These are phyloP conservation scores for Hipparchia sbordonii DNA, from an alignment of 2,888 invertebrate species.

Conservation along the genomic window DNA sequence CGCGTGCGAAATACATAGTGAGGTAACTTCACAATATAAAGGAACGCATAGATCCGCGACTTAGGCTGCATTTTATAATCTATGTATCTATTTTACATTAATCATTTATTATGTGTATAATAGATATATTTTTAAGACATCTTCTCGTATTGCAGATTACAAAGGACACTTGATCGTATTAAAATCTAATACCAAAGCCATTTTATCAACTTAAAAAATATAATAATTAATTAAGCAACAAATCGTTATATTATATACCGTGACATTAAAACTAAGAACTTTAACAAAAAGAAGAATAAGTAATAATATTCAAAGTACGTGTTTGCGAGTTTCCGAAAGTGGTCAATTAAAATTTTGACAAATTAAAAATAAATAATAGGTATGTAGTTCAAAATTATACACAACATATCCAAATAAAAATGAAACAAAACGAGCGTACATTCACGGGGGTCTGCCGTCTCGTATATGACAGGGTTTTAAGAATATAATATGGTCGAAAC, in stretches of 20 bases:
- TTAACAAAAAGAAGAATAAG: conserved; percentile 58
- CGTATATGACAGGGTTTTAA: not conserved
- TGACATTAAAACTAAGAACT: conserved; percentile 63
- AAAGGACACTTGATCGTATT: conserved; percentile 40
- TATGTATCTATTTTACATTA: conserved; percentile 28
- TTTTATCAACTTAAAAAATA: conserved; percentile 43
- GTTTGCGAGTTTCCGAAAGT: conserved; percentile 67
- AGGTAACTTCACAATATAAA: conserved; percentile 37
- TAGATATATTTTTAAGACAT: conserved; percentile 9
- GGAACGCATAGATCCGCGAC: conserved; percentile 28
- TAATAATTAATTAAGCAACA: conserved; percentile 63
- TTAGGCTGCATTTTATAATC: conserved; percentile 28
- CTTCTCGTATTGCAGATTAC: conserved; percentile 37
- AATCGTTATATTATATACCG: conserved; percentile 49
- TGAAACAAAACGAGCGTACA: conserved; percentile 39
- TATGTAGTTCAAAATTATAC: conserved; percentile 38
- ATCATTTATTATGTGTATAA: conserved; percentile 29
- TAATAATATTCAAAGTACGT: conserved; percentile 54
- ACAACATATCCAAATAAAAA: conserved; percentile 43
- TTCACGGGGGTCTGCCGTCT: not conserved
- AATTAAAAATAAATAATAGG: conserved; percentile 42
- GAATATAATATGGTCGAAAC: not conserved
- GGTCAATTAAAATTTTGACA: conserved; percentile 51
- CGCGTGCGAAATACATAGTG: conserved; percentile 31
- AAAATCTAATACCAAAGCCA: conserved; percentile 35